Evolutionary conservation across 2,797 vertebrate genomes (phyloP).

Genomic region (Tympanoctomys barrerae): DNA sequence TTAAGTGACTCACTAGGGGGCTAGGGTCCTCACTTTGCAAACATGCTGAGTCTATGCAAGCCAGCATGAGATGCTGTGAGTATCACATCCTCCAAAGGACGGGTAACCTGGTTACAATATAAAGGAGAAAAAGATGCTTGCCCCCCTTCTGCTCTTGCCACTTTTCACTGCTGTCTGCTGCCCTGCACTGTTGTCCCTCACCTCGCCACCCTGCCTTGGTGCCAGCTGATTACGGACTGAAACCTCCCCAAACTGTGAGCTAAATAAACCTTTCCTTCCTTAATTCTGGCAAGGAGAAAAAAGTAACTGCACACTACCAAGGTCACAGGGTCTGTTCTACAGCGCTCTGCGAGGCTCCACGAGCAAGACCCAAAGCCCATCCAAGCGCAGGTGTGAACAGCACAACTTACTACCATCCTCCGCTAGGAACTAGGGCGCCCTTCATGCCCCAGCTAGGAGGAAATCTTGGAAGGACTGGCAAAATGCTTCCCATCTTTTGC

Average conservation of each 20-base stretch:
- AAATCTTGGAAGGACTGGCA: not conserved
- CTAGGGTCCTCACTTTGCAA: not conserved
- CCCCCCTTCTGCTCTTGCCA: not conserved
- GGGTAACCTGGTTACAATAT: not conserved
- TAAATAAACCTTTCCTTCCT: not conserved
- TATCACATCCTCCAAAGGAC: not conserved
- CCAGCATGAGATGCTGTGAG: not conserved
- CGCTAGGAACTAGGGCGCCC: fast-evolving
- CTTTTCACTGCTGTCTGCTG: not conserved
- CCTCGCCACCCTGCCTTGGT: not conserved
- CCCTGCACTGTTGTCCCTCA: not conserved
- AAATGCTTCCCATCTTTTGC: not conserved
- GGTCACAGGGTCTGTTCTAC: not conserved
- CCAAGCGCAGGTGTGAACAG: fast-evolving
- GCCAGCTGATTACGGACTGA: not conserved
- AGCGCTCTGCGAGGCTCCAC: not conserved
- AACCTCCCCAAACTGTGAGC: not conserved
- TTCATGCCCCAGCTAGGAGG: fast-evolving
- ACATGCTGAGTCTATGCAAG: not conserved
- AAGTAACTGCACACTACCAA: not conserved
- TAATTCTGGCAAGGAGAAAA: not conserved
- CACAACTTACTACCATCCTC: not conserved
- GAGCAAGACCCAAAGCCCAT: not conserved
- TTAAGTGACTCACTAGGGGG: not conserved
- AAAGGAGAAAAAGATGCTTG: not conserved